These are phyloP conservation scores for Dallia pectoralis DNA, from an alignment of 2,797 vertebrate species.

Conservation along the genomic window DNA sequence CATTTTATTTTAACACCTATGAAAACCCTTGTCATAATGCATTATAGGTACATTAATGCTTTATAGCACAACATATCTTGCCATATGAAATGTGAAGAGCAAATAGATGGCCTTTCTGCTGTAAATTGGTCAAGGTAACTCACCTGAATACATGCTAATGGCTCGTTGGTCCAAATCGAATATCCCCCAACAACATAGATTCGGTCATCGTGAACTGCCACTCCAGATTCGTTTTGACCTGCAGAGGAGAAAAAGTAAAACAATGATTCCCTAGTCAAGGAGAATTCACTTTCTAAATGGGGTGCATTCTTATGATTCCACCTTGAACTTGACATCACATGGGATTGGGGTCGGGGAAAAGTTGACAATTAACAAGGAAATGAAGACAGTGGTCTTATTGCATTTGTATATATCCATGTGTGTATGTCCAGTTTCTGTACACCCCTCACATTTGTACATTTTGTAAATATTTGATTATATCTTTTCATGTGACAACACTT, in stretches of 20 bases:
- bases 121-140: constrained; percentile 39
- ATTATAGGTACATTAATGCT: not conserved
- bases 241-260: constrained; percentile 27
- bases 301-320: constrained; percentile 49
- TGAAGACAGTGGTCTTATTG: constrained; percentile 9
- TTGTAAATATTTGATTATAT: no score
- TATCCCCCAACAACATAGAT: constrained; percentile 98
- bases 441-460: no score
- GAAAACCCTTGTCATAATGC: not conserved
- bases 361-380: constrained; percentile 25
- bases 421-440: no score
- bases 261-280: constrained; percentile 26
- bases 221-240: constrained; percentile 97
- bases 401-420: not conserved
- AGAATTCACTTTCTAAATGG: constrained; percentile 24
- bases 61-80: not conserved
- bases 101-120: no score
- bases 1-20: not conserved
- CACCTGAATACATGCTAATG: constrained; percentile 97
- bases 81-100: no score
- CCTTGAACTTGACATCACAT: constrained; percentile 30
- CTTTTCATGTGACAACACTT: no score
- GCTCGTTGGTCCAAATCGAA: constrained; percentile 99
- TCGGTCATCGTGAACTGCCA: constrained; percentile 91
- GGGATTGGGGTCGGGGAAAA: not conserved